Conservation (phyloP, 2,888 invertebrate species). For the Incurvaria masculella region DNA sequence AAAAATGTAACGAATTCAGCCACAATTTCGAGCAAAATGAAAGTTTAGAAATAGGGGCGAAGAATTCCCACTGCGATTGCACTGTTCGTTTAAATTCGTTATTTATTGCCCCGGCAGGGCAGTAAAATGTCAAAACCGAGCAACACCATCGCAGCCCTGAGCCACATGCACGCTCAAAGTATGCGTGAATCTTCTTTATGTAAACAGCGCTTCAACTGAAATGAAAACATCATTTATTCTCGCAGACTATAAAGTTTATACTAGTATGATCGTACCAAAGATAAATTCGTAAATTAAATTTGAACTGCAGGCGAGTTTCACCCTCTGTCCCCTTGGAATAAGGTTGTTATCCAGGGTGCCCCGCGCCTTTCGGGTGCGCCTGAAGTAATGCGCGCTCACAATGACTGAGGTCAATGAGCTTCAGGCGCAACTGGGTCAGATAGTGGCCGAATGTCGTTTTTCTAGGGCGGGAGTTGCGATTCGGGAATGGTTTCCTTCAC, state of each 20-base stretch:
- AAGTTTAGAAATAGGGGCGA: no score
- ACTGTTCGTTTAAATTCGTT: constrained; percentile 18
- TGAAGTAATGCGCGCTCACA: constrained; percentile 38
- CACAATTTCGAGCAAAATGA: no score
- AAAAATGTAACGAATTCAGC: no score
- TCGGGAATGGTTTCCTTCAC: constrained; percentile 31
- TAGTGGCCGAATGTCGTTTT: constrained; percentile 31
- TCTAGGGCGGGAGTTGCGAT: constrained; percentile 34
- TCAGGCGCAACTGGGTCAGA: constrained; percentile 38
- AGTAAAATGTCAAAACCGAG: constrained; percentile 21
- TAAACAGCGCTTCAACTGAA: neutral
- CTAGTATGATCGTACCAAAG: constrained; percentile 47
- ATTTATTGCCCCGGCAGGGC: constrained; percentile 22
- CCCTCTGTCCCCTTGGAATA: constrained; percentile 20
- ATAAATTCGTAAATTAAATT: constrained; percentile 53
- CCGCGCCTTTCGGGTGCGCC: constrained; percentile 30
- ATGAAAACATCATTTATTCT: constrained; percentile 34
- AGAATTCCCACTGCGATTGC: neutral
- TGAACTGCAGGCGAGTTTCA: constrained; percentile 21
- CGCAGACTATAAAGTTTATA: constrained; percentile 46
- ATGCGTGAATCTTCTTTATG: neutral
- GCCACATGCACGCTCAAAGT: neutral
- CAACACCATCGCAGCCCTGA: neutral
- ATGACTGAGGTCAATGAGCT: constrained; percentile 31
- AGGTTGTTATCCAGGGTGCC: constrained; percentile 20